These are phyloP conservation scores for Ascidia mentula DNA, from an alignment of 23 tunicate species.

Conservation along the genomic window DNA sequence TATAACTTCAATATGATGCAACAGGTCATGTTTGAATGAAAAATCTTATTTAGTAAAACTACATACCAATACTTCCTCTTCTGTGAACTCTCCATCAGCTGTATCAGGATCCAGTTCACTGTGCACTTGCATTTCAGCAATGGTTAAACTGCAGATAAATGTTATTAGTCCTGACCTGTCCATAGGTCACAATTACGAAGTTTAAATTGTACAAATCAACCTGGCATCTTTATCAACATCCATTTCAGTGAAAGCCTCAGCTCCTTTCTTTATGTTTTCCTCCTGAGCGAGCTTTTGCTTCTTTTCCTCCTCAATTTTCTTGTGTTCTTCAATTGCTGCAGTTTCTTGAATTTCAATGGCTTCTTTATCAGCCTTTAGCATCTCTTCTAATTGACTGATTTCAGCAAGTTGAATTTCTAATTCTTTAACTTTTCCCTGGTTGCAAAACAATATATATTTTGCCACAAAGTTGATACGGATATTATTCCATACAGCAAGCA, in stretches of 20 bases:
- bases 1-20: no score
- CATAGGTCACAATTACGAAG: neutral
- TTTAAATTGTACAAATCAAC: slow-evolving; percentile 2
- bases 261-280: slow-evolving; percentile 47
- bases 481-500: no score
- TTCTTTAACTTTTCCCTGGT: slow-evolving; percentile 39
- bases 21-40: no score
- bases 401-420: slow-evolving; percentile 23
- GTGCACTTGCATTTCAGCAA: slow-evolving; percentile 40
- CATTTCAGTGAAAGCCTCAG: slow-evolving; percentile 74
- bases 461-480: no score
- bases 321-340: slow-evolving; percentile 35
- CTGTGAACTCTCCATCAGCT: slow-evolving; percentile 46
- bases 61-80: slow-evolving; percentile 44
- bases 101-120: slow-evolving; percentile 60
- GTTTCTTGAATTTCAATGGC: slow-evolving; percentile 55
- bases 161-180: neutral
- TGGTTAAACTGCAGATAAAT: neutral
- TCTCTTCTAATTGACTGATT: slow-evolving; percentile 27
- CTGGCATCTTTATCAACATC: slow-evolving; percentile 84
- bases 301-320: slow-evolving; percentile 33
- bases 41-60: no score
- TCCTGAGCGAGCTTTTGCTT: slow-evolving; percentile 43
- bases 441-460: no score
- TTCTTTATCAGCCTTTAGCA: slow-evolving; percentile 27